Evolutionary conservation across 2,888 invertebrate genomes (phyloP), one percentile per base, ranked within the genome.

Genomic region (Pollenia griseotomentosa): DNA sequence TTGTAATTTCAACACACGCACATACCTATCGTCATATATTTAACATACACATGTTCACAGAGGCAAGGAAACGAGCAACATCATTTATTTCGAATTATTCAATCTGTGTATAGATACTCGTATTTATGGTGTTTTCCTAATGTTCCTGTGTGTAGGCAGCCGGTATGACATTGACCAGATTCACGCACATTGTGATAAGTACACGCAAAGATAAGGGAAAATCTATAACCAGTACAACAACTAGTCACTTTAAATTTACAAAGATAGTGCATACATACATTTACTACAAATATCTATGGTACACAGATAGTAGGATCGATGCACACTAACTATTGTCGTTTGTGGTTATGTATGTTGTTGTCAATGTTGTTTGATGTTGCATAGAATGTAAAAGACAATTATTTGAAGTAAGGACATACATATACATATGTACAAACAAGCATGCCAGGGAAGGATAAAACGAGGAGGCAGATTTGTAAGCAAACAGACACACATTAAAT

Each of bases 91-190:
- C 59, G 57, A 65, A 79, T 78, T 86, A 86, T 79, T 79, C 74
- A 79, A 74, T 83, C 78, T 83, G 74, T 74, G 77, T 85, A 82
- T 73, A 63, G 48, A 40, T 55, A 55, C n/a, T 75, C 46, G 53
- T 61, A 44, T 74, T 42, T 66, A 75, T 81, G 57, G 40, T 63
- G 19, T 40, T 77, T 3, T 70, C 33, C 46, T 4, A 44, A 68
- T 77, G 44, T 46, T 33, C 70, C 10, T 75, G 16, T 40, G 61
- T 70, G 55, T 61, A 83, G 83, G 8, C 83, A 83, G 75, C 48
- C 77, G 68, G 83, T 77, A 66, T 81, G 86, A 83, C 79, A 83
- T 73, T 78, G 70, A 75, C 75, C 79, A 79, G 80, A 87, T 73
- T 78, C 73, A 83, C 78, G 68, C 82, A 86, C 65, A 86, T 78